These are phyloP conservation scores for Eulemur macaco DNA, from an alignment of 2,113 vertebrate species.

Conservation along the genomic window DNA sequence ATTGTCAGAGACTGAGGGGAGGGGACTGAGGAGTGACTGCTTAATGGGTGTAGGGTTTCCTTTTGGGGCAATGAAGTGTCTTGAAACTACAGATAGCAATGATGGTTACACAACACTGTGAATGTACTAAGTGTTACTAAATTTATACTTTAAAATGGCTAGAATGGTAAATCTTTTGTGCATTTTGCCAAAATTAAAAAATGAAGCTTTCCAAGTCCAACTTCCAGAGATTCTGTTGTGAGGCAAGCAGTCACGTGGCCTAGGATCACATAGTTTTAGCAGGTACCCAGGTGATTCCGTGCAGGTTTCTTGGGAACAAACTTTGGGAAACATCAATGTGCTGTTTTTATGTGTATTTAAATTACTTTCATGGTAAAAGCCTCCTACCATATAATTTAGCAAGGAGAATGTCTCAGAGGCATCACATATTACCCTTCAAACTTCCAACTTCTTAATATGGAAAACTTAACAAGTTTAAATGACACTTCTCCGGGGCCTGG, in stretches of 20 bases:
- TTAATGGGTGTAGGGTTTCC: not conserved
- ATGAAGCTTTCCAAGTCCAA: not conserved
- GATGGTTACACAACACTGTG: not conserved
- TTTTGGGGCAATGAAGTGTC: not conserved
- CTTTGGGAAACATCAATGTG: not conserved
- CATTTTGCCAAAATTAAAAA: slow-evolving; percentile 13
- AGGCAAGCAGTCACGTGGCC: not conserved
- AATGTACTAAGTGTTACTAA: not conserved
- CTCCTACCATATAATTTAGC: not conserved
- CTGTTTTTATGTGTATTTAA: slow-evolving; percentile 20
- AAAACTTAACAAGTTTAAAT: not conserved
- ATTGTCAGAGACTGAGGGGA: not conserved
- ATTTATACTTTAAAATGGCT: slow-evolving; percentile 26
- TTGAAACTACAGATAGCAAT: not conserved
- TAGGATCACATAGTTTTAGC: not conserved
- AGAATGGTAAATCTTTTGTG: not conserved
- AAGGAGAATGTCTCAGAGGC: not conserved
- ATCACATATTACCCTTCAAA: not conserved
- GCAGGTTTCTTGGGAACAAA: not conserved
- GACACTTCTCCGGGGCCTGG: not conserved
- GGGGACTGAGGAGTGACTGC: not conserved
- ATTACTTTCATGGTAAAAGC: not conserved
- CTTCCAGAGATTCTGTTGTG: not conserved
- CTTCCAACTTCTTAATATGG: not conserved
- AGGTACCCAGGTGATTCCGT: not conserved